phyloP scores from a whole-genome alignment of 2,113 vertebrate genomes.

The Sebastes fasciatus region DNA sequence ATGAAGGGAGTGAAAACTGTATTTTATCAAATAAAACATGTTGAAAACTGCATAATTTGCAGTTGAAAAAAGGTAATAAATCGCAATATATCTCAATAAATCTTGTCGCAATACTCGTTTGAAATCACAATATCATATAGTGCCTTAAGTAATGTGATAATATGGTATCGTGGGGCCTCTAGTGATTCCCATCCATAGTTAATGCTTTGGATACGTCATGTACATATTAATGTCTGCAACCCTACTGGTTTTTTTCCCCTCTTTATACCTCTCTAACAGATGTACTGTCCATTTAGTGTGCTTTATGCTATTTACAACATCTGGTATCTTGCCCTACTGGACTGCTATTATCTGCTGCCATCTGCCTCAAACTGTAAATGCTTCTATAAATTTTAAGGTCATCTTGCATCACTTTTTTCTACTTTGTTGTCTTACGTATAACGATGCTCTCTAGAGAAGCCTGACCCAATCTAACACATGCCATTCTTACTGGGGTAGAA shows the following conservation, averaged over 20 bases:
- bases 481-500: not conserved
- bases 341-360: constrained; percentile 7
- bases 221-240: constrained; percentile 43
- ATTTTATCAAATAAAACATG: too few species aligned
- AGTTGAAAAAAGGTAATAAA: too few species aligned
- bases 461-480: not conserved
- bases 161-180: too few species aligned
- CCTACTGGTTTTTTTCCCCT: not conserved
- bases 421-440: not conserved
- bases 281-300: not conserved
- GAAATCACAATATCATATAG: too few species aligned
- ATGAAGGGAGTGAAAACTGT: too few species aligned
- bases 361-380: not conserved
- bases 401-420: not conserved
- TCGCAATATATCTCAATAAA: too few species aligned
- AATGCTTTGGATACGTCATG: constrained; percentile 43
- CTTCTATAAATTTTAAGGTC: not conserved
- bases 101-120: too few species aligned
- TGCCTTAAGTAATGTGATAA: too few species aligned
- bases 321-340: not conserved
- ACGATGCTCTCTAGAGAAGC: not conserved
- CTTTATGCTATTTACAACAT: not conserved
- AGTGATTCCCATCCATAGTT: constrained; percentile 8
- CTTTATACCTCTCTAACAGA: constrained; percentile 1
- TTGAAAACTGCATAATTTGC: too few species aligned